Evolutionary conservation across 2,888 invertebrate genomes (phyloP).

Genomic region (Antheraea yamamai): DNA sequence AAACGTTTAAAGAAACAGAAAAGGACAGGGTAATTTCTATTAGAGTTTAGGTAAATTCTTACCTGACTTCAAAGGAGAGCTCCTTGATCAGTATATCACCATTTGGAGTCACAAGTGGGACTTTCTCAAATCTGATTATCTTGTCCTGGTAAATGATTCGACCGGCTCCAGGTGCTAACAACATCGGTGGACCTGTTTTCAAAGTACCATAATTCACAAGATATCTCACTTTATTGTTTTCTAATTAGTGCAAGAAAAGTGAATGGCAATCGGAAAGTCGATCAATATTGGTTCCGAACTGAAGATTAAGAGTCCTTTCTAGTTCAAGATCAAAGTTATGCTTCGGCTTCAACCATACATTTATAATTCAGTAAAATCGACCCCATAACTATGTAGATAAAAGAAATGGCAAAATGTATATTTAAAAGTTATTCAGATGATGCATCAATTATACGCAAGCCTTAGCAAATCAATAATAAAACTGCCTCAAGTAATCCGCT

Average conservation of each 20-base stretch:
- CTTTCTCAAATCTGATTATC: slow-evolving; percentile 94
- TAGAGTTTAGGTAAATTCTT: slow-evolving; percentile 42
- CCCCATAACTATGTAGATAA: no score
- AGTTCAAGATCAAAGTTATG: background rate
- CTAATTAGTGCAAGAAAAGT: background rate
- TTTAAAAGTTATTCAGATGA: no score
- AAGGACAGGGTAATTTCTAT: background rate
- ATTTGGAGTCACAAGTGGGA: slow-evolving; percentile 98
- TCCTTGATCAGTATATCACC: slow-evolving; percentile 96
- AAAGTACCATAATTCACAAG: background rate
- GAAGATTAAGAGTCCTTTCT: background rate
- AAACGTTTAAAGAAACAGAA: background rate
- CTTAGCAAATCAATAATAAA: no score
- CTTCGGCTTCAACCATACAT: no score
- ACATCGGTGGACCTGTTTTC: slow-evolving; percentile 47
- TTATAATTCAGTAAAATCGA: no score
- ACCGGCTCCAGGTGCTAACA: slow-evolving; percentile 88
- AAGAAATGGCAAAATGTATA: no score
- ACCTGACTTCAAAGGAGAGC: slow-evolving; percentile 93
- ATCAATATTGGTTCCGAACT: background rate
- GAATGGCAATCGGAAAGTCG: background rate
- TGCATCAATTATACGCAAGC: no score
- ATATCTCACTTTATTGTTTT: background rate
- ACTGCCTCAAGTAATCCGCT: no score
- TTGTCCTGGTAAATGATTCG: slow-evolving; percentile 92